Percentiles rank a stretch among this genome's conserved stretches.
Conservation (phyloP, 2,888 invertebrate genomes). For the Cremastinae sp. region DNA sequence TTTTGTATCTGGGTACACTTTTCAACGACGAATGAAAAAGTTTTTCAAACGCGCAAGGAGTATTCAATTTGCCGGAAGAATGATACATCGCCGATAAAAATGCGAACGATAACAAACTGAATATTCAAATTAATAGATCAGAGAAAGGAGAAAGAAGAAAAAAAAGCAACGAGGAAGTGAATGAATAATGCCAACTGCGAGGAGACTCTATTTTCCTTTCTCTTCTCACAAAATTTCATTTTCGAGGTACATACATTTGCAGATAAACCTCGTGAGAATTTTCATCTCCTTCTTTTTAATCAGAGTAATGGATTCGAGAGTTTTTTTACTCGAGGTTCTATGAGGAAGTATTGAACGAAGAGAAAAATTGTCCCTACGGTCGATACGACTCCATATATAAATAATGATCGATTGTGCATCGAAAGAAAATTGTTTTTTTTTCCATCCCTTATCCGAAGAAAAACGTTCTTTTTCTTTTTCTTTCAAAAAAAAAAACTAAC, state of each 20-base stretch:
- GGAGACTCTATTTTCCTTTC: conserved; percentile 26
- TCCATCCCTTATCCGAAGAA: no score
- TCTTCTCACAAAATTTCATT: conserved; percentile 27
- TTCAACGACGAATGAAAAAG: no score
- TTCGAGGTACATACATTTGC: conserved; percentile 4
- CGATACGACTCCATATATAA: conserved; percentile 31
- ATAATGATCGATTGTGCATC: conserved; percentile 32
- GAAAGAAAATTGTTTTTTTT: background rate
- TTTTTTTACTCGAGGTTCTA: conserved; percentile 18
- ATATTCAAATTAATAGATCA: conserved; percentile 23
- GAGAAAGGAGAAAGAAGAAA: background rate
- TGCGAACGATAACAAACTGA: conserved; percentile 6
- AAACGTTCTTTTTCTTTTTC: background rate
- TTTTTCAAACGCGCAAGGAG: no score
- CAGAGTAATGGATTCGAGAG: conserved; percentile 44
- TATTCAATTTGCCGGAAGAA: no score
- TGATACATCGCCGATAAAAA: no score
- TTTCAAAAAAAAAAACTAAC: background rate
- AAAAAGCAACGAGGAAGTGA: conserved; percentile 9
- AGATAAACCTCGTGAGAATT: conserved; percentile 25
- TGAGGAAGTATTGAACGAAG: background rate
- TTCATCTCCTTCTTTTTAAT: conserved; percentile 16
- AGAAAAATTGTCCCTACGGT: conserved; percentile 27
- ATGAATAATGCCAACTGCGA: conserved; percentile 43
- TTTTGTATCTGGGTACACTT: no score